A percentile compares a stretch with the other conserved stretches of the same genome.
Evolutionary conservation across 1,140 invertebrate species (phyloP).

Genomic region (Leptinotarsa undecemlineata): DNA sequence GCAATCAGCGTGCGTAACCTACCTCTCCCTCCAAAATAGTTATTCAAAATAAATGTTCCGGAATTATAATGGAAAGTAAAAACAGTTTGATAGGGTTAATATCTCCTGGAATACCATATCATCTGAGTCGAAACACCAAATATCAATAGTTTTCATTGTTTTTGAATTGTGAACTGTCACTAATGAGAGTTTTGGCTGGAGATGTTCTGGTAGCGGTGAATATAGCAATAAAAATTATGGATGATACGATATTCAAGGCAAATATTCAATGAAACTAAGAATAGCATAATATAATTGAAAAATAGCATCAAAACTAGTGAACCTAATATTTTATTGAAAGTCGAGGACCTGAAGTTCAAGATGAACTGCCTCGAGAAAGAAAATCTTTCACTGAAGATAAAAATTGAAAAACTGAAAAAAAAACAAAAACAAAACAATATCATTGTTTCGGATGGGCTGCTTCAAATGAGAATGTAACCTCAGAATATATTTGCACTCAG

Average conservation of each 20-base stretch:
- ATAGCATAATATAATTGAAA: too few species aligned
- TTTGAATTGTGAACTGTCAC: conserved; percentile 9
- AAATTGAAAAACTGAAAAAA: too few species aligned
- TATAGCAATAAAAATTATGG: too few species aligned
- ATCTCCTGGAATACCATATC: conserved; percentile 1
- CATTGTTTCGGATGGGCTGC: too few species aligned
- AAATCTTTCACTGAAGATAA: too few species aligned
- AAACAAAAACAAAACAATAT: too few species aligned
- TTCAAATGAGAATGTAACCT: background rate
- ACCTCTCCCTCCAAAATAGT: background rate
- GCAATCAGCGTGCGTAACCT: background rate
- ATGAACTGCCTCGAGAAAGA: too few species aligned
- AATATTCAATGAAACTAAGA: too few species aligned
- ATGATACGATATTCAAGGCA: background rate
- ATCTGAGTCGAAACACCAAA: background rate
- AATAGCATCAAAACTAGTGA: too few species aligned
- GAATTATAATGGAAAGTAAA: background rate
- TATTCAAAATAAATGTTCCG: conserved; percentile 3
- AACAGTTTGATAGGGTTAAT: background rate
- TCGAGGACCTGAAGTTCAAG: too few species aligned
- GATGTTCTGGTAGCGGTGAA: background rate
- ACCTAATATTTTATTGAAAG: too few species aligned
- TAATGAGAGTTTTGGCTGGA: background rate
- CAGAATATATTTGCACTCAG: too few species aligned
- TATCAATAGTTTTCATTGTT: conserved; percentile 11